A percentile compares a stretch with the other conserved stretches of the same genome.
phyloP scores from a whole-genome alignment of 2,888 invertebrate genomes.

The Lamellibrachia columna region DNA sequence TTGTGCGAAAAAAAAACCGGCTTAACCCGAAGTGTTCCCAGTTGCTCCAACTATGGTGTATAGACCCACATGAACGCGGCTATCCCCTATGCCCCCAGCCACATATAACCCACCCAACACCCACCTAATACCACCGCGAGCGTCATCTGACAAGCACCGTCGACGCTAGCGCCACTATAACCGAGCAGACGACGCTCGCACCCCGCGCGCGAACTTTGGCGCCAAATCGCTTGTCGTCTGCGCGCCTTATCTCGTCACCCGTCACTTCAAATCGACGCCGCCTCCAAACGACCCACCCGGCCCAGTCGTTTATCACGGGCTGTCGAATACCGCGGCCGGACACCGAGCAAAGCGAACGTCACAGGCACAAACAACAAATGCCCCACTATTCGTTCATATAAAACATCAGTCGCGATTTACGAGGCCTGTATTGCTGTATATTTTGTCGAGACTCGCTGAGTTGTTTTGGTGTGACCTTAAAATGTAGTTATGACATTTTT shows the following conservation, averaged over 20 bases:
- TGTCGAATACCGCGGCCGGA: background rate
- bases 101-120: background rate
- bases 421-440: no score
- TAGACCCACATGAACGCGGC: background rate
- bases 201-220: background rate
- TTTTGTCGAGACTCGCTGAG: no score
- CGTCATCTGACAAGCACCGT: background rate
- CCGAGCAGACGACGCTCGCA: background rate
- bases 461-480: no score
- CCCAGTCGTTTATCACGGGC: background rate
- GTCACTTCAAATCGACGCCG: conserved; percentile 6
- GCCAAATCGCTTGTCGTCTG: conserved; percentile 16
- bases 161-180: background rate
- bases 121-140: background rate
- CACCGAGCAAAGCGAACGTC: background rate
- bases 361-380: background rate
- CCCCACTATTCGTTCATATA: background rate
- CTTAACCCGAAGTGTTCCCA: no score
- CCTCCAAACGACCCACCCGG: background rate
- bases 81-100: background rate
- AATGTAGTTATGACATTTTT: no score
- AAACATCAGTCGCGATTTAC: no score
- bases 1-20: no score
- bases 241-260: conserved; percentile 1
- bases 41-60: no score